phyloP scores from a whole-genome alignment of 2,888 invertebrate species.

The Dryadula phaetusa region DNA sequence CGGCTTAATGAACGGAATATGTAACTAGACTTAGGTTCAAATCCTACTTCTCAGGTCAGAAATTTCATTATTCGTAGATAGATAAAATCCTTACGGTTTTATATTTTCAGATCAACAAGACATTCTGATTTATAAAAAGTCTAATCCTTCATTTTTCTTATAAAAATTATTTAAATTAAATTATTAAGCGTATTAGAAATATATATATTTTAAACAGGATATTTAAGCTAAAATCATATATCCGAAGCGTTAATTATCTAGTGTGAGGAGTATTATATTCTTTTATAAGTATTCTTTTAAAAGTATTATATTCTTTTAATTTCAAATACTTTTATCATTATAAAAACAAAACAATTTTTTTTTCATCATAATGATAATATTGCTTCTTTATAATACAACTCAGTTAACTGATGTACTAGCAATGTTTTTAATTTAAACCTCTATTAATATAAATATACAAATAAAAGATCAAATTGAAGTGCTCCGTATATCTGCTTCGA shows the following conservation, averaged over 20 bases:
- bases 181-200: background rate
- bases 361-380: background rate
- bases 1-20: background rate
- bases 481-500: conserved; percentile 4
- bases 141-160: background rate
- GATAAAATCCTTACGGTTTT: background rate
- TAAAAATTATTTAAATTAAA: background rate
- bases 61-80: no score
- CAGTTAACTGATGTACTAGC: background rate
- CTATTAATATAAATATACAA: background rate
- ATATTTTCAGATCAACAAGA: background rate
- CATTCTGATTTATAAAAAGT: background rate
- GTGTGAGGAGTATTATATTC: no score
- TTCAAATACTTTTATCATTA: background rate
- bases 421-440: background rate
- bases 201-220: background rate
- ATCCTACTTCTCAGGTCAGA: background rate
- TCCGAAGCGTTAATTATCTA: background rate
- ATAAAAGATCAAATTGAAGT: conserved; percentile 21
- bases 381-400: background rate
- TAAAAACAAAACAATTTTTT: no score
- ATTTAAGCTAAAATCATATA: background rate
- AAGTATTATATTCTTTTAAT: background rate
- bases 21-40: background rate
- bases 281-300: background rate